Evolutionary conservation across 2,797 vertebrate genomes (phyloP), one percentile per base, ranked within the genome.

Genomic region (Lagocephalus sceleratus): DNA sequence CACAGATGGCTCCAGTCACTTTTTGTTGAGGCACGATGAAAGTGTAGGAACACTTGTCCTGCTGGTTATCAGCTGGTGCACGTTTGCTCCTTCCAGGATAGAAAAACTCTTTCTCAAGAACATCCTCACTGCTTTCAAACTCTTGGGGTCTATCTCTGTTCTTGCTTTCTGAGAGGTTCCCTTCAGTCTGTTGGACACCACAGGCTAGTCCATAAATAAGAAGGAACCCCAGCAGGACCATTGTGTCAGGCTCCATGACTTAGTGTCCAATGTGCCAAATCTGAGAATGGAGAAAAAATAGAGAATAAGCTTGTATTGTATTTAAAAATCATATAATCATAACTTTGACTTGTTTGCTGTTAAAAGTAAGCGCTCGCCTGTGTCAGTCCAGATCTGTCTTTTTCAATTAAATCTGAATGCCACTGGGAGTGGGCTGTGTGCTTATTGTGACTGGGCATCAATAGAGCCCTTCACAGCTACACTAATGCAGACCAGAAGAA

Each of bases 11-110:
- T 12, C 97, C 97, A 0, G 94, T 98, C 61, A 99, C 94, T 89
- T 95, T 95, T 72, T 97, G 94, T 45, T 98, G 97, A 54, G 97
- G 97, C 67, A 99, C 97, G 2, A 99, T 97, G 53, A 99, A 99
- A 35, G 97, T 99, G 69, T 99, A 98, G 65, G 95, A 98, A 75
- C 97, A 99, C 66, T 97, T 97, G 82, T 91, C 90, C 70, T 94
- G 90, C 12, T 84, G 87, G 15, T 75, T 74, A 39, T 88, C 88
- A 5, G 66, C 56, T 2, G 87, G 66, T 20, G 85, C 90, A 2
- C 89, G 87, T 41, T 95, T 91, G 77, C 89, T 93, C 44, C 94
- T 90, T 67, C 93, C 91, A 38, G 89, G 85, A 5, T 94, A 93
- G 59, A 97, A 84, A 77, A 95, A 96, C 79, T 93, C 94, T 56